Conservation (phyloP, 92 coral and sea anemone genomes). For the Porites rus region DNA sequence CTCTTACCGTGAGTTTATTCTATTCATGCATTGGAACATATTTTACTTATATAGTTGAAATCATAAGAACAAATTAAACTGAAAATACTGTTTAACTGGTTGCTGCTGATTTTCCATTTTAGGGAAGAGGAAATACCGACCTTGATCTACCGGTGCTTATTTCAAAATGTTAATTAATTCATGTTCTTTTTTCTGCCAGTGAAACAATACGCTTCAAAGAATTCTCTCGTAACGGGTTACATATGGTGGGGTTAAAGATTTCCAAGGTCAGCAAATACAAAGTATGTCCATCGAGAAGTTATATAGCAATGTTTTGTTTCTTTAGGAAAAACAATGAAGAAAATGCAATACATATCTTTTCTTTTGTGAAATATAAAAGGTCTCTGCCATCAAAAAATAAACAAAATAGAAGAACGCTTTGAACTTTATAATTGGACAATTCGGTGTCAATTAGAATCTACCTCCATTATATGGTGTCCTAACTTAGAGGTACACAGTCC, state of each 20-base stretch:
- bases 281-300: too few species aligned
- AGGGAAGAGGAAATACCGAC: neutral
- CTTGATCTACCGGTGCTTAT: neutral
- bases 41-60: neutral
- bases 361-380: too few species aligned
- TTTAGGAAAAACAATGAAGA: neutral
- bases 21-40: too few species aligned
- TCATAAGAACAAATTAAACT: too few species aligned
- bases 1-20: neutral
- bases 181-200: neutral
- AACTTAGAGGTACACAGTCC: neutral
- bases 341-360: neutral
- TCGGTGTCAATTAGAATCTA: neutral
- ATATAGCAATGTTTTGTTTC: conserved; percentile 7
- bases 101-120: neutral
- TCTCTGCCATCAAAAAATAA: neutral
- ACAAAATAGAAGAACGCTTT: neutral
- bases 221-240: neutral
- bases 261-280: neutral
- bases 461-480: conserved; percentile 17
- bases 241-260: neutral
- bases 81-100: too few species aligned
- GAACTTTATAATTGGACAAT: neutral
- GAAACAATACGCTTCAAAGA: neutral
- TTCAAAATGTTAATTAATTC: neutral